Conservation (phyloP, 2,113 vertebrate species). For the Baryphthengus martii region DNA sequence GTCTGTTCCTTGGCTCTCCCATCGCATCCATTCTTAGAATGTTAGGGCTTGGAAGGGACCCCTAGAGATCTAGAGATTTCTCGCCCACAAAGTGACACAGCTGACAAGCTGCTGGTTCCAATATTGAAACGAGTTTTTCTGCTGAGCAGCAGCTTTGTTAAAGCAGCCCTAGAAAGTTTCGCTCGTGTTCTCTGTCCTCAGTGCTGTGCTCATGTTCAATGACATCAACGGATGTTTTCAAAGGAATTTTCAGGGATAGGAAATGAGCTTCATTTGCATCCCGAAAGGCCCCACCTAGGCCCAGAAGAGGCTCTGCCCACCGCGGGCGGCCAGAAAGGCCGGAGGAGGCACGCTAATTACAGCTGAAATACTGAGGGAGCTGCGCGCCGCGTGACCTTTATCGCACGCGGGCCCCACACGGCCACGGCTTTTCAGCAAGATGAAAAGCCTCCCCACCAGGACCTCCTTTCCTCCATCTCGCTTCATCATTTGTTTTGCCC, state of each 20-base stretch:
- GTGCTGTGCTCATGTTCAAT: neutral
- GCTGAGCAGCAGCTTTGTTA: neutral
- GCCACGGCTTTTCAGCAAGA: rapidly evolving
- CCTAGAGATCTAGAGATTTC: no score
- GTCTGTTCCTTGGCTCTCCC: neutral
- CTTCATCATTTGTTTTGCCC: neutral
- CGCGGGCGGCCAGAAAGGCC: neutral
- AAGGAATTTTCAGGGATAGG: neutral
- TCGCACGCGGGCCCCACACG: rapidly evolving
- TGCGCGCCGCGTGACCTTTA: rapidly evolving
- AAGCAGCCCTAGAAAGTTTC: neutral
- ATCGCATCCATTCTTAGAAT: neutral
- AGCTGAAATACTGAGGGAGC: neutral
- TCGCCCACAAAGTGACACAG: neutral
- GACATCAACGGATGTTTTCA: rapidly evolving
- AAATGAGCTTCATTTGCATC: neutral
- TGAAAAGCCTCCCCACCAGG: neutral
- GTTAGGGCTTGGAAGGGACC: no score
- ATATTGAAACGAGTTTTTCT: neutral
- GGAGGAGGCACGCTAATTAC: neutral
- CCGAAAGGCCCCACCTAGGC: neutral
- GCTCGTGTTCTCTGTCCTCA: neutral
- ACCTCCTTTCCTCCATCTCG: neutral
- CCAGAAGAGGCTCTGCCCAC: no score
- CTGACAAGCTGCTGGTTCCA: neutral